These are phyloP conservation scores for Drosophila dunni DNA, from an alignment of 1,140 invertebrate genomes.

Conservation along the genomic window DNA sequence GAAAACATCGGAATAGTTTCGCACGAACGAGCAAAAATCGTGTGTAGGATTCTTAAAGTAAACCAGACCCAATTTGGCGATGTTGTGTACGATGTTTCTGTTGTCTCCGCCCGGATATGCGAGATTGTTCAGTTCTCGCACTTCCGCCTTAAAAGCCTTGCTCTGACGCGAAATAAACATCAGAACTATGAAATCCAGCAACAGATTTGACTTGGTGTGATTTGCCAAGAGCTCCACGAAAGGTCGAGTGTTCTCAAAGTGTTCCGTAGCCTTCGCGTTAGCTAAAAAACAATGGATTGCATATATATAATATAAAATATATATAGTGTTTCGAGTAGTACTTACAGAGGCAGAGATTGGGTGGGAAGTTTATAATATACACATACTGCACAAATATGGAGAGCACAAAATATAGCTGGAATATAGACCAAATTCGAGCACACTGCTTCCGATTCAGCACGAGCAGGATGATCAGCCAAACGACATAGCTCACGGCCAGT, in stretches of 20 bases:
- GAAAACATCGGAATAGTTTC: conserved; percentile 92
- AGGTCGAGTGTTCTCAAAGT: neutral
- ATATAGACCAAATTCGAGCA: conserved; percentile 93
- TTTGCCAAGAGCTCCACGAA: conserved; percentile 27
- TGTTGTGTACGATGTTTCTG: conserved; percentile 87
- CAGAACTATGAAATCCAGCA: conserved; percentile 96
- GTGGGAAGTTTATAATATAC: conserved; percentile 94
- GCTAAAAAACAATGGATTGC: neutral
- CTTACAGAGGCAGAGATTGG: conserved; percentile 89
- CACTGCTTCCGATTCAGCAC: conserved; percentile 88
- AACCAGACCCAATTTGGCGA: conserved; percentile 86
- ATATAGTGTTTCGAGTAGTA: conserved; percentile 18
- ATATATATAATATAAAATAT: neutral
- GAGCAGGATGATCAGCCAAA: conserved; percentile 93
- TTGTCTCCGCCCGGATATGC: conserved; percentile 86
- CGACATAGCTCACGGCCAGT: conserved; percentile 93
- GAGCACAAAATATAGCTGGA: conserved; percentile 92
- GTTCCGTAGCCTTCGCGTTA: neutral
- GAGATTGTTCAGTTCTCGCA: conserved; percentile 86
- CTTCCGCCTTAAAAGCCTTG: conserved; percentile 93
- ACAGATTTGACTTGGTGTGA: conserved; percentile 87
- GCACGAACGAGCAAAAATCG: conserved; percentile 86
- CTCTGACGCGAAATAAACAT: conserved; percentile 95
- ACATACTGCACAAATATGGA: conserved; percentile 95
- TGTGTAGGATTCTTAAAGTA: conserved; percentile 92